Percentiles rank a stretch among this genome's conserved stretches.
phyloP scores from a whole-genome alignment of 2,888 invertebrate genomes.

The Brenthis ino region DNA sequence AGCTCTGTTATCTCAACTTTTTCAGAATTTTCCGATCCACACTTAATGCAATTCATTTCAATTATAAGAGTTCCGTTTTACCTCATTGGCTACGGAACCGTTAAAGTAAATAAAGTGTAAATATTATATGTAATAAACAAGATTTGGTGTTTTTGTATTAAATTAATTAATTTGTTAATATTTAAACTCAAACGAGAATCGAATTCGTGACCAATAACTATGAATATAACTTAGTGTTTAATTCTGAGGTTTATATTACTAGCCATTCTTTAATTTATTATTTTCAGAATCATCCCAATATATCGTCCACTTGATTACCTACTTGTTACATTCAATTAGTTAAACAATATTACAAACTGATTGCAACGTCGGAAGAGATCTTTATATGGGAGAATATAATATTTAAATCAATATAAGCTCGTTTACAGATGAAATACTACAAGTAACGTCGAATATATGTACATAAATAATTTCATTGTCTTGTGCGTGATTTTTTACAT shows the following conservation, averaged over 20 bases:
- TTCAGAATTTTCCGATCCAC: no score
- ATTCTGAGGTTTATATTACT: not conserved
- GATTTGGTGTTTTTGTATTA: no score
- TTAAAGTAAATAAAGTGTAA: no score
- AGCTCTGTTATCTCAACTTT: no score
- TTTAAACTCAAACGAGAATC: no score
- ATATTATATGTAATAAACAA: no score
- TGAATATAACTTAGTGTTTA: not conserved
- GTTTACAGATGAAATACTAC: slow-evolving; percentile 11
- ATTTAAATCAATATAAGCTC: slow-evolving; percentile 33
- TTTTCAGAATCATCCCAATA: not conserved
- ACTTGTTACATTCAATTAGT: slow-evolving; percentile 19
- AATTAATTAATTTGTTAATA: no score
- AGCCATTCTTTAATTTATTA: not conserved
- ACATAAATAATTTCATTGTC: slow-evolving; percentile 20
- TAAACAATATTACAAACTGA: slow-evolving; percentile 23
- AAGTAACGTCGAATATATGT: slow-evolving; percentile 14
- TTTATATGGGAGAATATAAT: slow-evolving; percentile 29
- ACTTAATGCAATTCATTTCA: no score
- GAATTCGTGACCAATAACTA: no score
- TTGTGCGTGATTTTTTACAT: slow-evolving; percentile 17
- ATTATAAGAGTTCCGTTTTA: no score
- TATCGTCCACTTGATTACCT: slow-evolving; percentile 5
- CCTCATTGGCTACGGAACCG: no score
- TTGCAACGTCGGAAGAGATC: slow-evolving; percentile 31